Evolutionary conservation across 2,797 vertebrate species (phyloP).

Genomic region (Gymnothorax reevesii): DNA sequence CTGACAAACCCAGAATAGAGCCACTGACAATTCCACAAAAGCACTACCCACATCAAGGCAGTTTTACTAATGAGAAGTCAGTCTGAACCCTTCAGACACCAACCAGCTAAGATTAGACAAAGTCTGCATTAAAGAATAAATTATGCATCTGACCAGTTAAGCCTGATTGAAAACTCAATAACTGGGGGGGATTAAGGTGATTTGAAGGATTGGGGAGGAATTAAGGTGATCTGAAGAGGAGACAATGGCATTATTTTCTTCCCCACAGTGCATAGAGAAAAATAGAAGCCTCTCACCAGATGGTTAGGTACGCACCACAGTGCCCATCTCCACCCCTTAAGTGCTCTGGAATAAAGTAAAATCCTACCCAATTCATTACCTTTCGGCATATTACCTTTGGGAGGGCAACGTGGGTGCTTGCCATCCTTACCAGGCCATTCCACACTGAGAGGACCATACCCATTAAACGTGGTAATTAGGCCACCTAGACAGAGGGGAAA

Average conservation of each 20-base stretch:
- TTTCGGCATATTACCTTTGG: constrained; percentile 99
- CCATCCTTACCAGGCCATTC: constrained; percentile 99
- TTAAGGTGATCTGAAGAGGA: background rate
- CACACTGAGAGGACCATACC: constrained; percentile 93
- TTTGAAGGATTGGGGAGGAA: background rate
- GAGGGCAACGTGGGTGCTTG: constrained; percentile 98
- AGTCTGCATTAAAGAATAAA: background rate
- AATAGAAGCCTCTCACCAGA: constrained; percentile 29
- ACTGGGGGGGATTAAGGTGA: background rate
- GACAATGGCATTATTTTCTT: background rate
- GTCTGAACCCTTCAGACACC: background rate
- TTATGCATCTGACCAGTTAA: background rate
- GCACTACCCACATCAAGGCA: background rate
- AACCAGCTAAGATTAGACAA: background rate
- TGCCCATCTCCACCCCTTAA: constrained; percentile 57
- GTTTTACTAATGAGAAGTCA: constrained; percentile 2
- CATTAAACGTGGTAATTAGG: constrained; percentile 93
- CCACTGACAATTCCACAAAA: background rate
- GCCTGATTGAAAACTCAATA: background rate
- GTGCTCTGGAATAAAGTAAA: constrained; percentile 65
- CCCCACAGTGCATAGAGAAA: background rate
- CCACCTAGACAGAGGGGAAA: constrained; percentile 74
- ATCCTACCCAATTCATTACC: constrained; percentile 92
- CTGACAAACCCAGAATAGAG: background rate
- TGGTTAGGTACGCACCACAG: constrained; percentile 49